phyloP scores from a whole-genome alignment of 2,888 invertebrate species.

The Herminia tarsipennalis region DNA sequence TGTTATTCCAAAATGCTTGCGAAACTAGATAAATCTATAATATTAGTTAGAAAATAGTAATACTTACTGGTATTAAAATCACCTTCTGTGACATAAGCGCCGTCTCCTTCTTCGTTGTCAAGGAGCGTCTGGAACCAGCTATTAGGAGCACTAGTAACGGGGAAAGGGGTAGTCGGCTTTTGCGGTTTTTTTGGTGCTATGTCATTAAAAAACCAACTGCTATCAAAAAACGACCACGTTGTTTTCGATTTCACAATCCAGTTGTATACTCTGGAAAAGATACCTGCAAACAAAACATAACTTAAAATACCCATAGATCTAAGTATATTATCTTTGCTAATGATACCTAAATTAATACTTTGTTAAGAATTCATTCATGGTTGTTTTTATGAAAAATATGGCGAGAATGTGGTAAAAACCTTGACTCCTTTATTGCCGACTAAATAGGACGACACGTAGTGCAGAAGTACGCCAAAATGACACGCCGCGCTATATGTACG shows the following conservation, averaged over 20 bases:
- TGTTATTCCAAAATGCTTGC: too few relatives aligned
- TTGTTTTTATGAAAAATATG: neutral
- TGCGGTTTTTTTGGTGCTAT: slow-evolving; percentile 44
- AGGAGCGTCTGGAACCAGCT: slow-evolving; percentile 76
- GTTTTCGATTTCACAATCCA: slow-evolving; percentile 65
- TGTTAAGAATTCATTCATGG: neutral
- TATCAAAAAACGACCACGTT: slow-evolving; percentile 73
- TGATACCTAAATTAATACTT: too few relatives aligned
- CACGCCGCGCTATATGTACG: too few relatives aligned
- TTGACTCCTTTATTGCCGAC: neutral
- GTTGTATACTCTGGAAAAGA: slow-evolving; percentile 66
- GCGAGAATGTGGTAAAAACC: neutral
- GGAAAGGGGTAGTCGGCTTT: slow-evolving; percentile 62
- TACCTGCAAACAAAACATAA: slow-evolving; percentile 50
- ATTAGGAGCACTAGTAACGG: slow-evolving; percentile 55
- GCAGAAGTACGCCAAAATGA: too few relatives aligned
- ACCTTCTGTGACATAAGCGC: slow-evolving; percentile 48
- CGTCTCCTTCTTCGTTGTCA: slow-evolving; percentile 71
- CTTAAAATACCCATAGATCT: too few relatives aligned
- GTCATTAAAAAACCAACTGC: slow-evolving; percentile 74
- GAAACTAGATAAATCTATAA: neutral
- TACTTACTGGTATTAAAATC: slow-evolving; percentile 42
- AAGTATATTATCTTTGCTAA: too few relatives aligned
- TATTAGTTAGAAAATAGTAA: neutral
- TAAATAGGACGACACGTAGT: too few relatives aligned